Evolutionary conservation across 2,113 vertebrate genomes (phyloP), one percentile per base, ranked within the genome.

Genomic region (Agelaius tricolor): DNA sequence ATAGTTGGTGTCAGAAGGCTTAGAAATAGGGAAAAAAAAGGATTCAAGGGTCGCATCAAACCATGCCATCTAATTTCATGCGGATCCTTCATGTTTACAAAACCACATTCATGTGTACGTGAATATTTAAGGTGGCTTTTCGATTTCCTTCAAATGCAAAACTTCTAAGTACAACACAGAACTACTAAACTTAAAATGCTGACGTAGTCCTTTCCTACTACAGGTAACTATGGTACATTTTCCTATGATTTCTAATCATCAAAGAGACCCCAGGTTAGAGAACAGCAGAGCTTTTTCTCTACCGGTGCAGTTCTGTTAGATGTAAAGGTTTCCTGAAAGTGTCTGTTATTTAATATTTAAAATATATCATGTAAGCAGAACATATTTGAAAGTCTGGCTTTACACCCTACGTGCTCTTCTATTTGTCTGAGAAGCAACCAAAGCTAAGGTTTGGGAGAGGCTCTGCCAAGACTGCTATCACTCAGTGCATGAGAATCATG

Each of bases 401-500:
- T 68, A 58, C 20, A 26, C 4, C 9, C 0, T 33, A 71, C 63
- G 33, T 33, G 26, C 13, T 72, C 23, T 55, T 84, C 73, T 87
- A 9, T n/a, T 84, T 84, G 84, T 2, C 43, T 65, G 78, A 82
- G 52, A 72, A 83, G 49, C 52, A 63, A 75, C 17, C 57, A 33
- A 61, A 75, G 47, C 30, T 74, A 66, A 78, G 24, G 30, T 72
- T 72, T 69, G 58, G 44, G 72, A 80, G 35, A 18, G 23, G 28
- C n/a, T 88, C 80, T 65, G 44, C 75, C 13, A 73, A 57, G 62
- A 35, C 52, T 17, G 10, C 17, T 47, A 13, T 72, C 41, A 15
- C 10, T 33, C 41, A 49, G 59, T 0, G 0, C n/a, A 46, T 4
- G 3, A 61, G 18, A 13, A 28, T 43, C 57, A n/a, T 15, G 1